phyloP scores from a whole-genome alignment of 1,140 invertebrate species.

The Drosophila littoralis region DNA sequence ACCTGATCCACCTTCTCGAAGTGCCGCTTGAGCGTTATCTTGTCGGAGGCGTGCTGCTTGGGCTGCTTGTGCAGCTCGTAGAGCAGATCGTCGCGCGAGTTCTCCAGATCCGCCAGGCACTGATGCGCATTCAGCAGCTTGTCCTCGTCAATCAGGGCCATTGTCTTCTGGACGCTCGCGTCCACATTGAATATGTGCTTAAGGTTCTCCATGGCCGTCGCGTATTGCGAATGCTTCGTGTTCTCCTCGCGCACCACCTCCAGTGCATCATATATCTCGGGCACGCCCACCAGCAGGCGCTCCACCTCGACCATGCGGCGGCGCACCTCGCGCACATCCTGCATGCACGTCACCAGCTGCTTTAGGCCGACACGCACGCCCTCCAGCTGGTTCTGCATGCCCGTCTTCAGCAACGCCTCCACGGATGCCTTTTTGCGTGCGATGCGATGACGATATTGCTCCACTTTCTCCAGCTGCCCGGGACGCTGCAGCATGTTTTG shows the following conservation, averaged over 20 bases:
- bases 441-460: slow-evolving; percentile 86
- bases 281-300: slow-evolving; percentile 87
- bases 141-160: slow-evolving; percentile 96
- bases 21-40: slow-evolving; percentile 96
- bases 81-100: slow-evolving; percentile 97
- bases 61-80: slow-evolving; percentile 97
- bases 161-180: slow-evolving; percentile 97
- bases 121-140: slow-evolving; percentile 97
- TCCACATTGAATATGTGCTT: slow-evolving; percentile 99
- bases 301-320: slow-evolving; percentile 89
- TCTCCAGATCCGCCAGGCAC: slow-evolving; percentile 97
- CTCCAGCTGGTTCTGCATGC: slow-evolving; percentile 98
- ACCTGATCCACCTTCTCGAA: slow-evolving; percentile 97
- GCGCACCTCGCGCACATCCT: slow-evolving; percentile 93
- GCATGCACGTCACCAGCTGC: slow-evolving; percentile 92
- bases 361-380: slow-evolving; percentile 97
- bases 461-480: slow-evolving; percentile 97
- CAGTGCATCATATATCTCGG: slow-evolving; percentile 90
- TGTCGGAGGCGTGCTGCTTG: slow-evolving; percentile 94
- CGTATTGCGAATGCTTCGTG: slow-evolving; percentile 96
- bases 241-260: slow-evolving; percentile 96
- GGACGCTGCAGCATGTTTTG: slow-evolving; percentile 97
- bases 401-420: slow-evolving; percentile 98
- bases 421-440: slow-evolving; percentile 95
- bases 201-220: slow-evolving; percentile 98